Conservation (phyloP, 2,797 vertebrate species). For the Poecilia wingei region DNA sequence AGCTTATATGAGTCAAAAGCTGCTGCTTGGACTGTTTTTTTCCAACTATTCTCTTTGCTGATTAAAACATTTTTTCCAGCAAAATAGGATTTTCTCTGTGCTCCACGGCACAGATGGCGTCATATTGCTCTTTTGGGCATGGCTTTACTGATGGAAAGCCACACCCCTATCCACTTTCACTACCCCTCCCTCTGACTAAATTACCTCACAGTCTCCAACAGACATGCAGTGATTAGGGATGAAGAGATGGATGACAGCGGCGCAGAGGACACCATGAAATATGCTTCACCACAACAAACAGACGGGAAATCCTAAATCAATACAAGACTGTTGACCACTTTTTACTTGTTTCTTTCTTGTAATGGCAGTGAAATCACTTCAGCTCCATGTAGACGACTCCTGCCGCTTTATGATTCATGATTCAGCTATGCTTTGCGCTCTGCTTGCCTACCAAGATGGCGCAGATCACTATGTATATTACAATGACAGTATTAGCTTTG, state of each 20-base stretch:
- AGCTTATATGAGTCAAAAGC: conserved; percentile 27
- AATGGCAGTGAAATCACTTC: not conserved
- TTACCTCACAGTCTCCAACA: conserved; percentile 3
- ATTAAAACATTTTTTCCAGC: conserved; percentile 50
- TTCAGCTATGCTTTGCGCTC: too few relatives aligned
- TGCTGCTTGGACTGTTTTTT: conserved; percentile 1
- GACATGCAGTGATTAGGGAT: conserved; percentile 3
- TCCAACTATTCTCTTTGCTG: conserved; percentile 31
- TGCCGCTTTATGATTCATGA: not conserved
- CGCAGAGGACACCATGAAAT: conserved; percentile 38
- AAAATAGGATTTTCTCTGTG: conserved; percentile 56
- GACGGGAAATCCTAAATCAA: conserved; percentile 59
- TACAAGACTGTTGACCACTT: conserved; percentile 40
- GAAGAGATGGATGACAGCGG: conserved; percentile 22
- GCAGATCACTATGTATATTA: not conserved
- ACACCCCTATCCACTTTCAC: conserved; percentile 10
- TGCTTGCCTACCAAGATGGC: too few relatives aligned
- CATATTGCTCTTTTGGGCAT: conserved; percentile 59
- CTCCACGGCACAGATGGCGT: conserved; percentile 61
- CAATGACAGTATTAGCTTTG: not conserved
- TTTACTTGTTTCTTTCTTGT: not conserved
- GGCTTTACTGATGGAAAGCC: conserved; percentile 26
- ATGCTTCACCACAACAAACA: conserved; percentile 21
- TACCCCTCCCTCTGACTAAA: conserved; percentile 1
- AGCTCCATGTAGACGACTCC: not conserved